phyloP scores from a whole-genome alignment of 2,113 vertebrate species.

The Gambusia affinis region DNA sequence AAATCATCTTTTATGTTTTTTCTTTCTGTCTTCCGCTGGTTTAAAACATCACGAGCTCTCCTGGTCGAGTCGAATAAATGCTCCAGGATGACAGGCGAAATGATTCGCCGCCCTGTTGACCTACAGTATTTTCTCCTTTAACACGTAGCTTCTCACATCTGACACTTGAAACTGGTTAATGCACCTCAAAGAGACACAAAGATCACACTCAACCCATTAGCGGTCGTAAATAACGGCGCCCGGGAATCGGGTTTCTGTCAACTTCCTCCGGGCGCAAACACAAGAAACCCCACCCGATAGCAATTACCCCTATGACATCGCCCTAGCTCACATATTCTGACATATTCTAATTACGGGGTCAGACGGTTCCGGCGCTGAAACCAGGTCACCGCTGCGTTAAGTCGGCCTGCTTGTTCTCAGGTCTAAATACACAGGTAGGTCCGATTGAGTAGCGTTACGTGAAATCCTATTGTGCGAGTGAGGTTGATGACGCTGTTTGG shows the following conservation, averaged over 20 bases:
- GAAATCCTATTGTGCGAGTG: conserved; percentile 37
- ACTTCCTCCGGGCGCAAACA: conserved; percentile 37
- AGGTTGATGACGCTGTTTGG: conserved; percentile 17
- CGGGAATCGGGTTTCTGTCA: conserved; percentile 58
- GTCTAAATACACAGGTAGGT: conserved; percentile 41
- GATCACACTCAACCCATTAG: conserved; percentile 29
- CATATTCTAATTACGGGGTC: conserved; percentile 28
- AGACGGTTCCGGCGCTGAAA: conserved; percentile 26
- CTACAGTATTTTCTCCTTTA: background rate
- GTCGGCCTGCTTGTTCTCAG: background rate
- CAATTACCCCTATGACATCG: conserved; percentile 36
- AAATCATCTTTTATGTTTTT: too few relatives aligned
- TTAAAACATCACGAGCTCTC: too few relatives aligned
- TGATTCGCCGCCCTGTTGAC: background rate
- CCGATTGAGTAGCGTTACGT: conserved; percentile 21
- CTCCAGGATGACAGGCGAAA: background rate
- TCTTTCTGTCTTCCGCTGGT: too few relatives aligned
- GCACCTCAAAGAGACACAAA: conserved; percentile 26
- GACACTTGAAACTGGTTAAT: conserved; percentile 31
- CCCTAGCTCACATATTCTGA: conserved; percentile 38
- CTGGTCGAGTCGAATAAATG: too few relatives aligned
- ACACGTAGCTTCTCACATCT: background rate
- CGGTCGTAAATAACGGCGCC: conserved; percentile 43
- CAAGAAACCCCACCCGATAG: conserved; percentile 45
- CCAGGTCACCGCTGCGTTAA: conserved; percentile 31